Evolutionary conservation across 2,888 invertebrate genomes (phyloP), one percentile per base, ranked within the genome.

Genomic region (Drosophila aldrichi): DNA sequence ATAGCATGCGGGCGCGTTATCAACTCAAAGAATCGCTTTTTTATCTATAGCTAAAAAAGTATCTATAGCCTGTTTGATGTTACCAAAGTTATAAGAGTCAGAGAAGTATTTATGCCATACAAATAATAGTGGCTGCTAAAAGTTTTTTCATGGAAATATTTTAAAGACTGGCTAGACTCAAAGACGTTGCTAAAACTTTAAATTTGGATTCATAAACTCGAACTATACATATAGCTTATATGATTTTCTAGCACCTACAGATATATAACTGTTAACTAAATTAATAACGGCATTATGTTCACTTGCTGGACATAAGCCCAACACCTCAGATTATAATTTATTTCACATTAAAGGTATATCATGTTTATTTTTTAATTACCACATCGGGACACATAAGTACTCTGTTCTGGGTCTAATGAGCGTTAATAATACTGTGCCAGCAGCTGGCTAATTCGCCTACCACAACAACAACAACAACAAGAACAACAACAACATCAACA

Each of bases 371-470:
- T 56, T 32, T 66, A 71, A 75, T 66, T 62, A 77, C 43, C 58
- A 55, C 14, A 9, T n/a, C 16, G 55, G 51, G 57, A 58, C 38
- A 52, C 59, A 43, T 43, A 12, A 22, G 52, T 55, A 16, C 43
- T 29, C 25, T 62, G 69, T 62, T 44, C 52, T 20, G 57, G 49
- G 36, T 65, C 62, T 81, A 88, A 88, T 88, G 80, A 74, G 70
- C 64, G 59, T 76, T 88, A 86, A 81, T 86, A 71, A 59, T 51
- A 62, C 56, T 65, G 55, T 40, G 41, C 49, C 34, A 56, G 36
- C 29, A 68, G 49, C 57, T 61, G 55, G 59, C 54, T 62, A 77
- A 70, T 66, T 76, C 55, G 20, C 16, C 25, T 43, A 22, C 22
- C 52, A 3, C 34, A 52, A 34, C 49, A 69, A 62, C 32, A 32